phyloP scores from a whole-genome alignment of 2,797 vertebrate species.

The Enteromius anoplus region DNA sequence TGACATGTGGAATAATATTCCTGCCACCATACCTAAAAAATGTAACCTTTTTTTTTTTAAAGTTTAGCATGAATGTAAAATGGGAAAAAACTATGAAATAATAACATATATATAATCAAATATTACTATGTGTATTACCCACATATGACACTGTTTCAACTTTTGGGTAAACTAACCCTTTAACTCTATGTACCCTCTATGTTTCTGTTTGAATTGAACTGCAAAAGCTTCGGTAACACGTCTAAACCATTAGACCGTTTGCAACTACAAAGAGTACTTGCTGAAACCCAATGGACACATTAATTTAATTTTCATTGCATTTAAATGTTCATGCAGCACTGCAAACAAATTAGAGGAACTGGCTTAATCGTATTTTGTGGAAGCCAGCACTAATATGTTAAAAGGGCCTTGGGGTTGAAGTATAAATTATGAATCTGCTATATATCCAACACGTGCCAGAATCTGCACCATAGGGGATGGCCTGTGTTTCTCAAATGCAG shows the following conservation, averaged over 20 bases:
- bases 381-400: slow-evolving; percentile 39
- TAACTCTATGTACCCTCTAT: neutral
- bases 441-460: slow-evolving; percentile 23
- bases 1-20: slow-evolving; percentile 5
- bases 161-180: neutral
- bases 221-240: neutral
- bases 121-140: neutral
- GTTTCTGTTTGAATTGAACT: neutral
- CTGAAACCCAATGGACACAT: slow-evolving; percentile 16
- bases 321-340: slow-evolving; percentile 14
- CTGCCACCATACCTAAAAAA: neutral
- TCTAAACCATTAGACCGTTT: neutral
- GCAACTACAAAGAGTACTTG: slow-evolving; percentile 3
- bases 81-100: neutral
- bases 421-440: slow-evolving; percentile 27
- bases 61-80: neutral
- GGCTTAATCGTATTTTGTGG: neutral
- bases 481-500: slow-evolving; percentile 19
- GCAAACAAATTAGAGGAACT: slow-evolving; percentile 29
- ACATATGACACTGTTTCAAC: neutral
- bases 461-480: slow-evolving; percentile 1
- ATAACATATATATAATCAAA: neutral
- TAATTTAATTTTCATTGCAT: slow-evolving; percentile 20
- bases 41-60: neutral
- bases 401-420: slow-evolving; percentile 17